A percentile compares a stretch with the other conserved stretches of the same genome.
Conservation (phyloP, 2,888 invertebrate species). For the Cremastinae sp. region DNA sequence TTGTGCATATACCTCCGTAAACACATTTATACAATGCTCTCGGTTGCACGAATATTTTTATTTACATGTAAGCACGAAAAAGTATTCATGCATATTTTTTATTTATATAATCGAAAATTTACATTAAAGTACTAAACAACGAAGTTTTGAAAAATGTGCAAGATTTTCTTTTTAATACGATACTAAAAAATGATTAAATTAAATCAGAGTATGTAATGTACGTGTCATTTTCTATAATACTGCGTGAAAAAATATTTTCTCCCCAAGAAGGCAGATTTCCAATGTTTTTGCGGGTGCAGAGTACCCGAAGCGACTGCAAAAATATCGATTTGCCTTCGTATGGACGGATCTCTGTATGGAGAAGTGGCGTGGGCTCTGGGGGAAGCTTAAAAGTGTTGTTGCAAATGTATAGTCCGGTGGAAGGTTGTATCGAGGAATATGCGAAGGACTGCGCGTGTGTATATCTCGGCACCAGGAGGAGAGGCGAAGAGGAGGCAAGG, state of each 20-base stretch:
- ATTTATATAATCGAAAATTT: neutral
- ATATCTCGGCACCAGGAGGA: too few relatives aligned
- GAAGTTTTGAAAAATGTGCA: too few relatives aligned
- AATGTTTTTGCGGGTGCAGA: neutral
- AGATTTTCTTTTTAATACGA: neutral
- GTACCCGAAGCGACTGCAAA: too few relatives aligned
- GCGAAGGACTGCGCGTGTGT: conserved; percentile 32
- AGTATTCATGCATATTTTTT: neutral
- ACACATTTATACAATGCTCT: neutral
- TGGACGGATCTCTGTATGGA: neutral
- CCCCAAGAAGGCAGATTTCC: too few relatives aligned
- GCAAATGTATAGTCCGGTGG: conserved; percentile 11
- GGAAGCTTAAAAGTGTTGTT: conserved; percentile 22
- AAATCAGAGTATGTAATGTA: too few relatives aligned
- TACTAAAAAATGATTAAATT: neutral
- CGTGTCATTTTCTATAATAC: too few relatives aligned
- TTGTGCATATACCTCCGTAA: conserved; percentile 2
- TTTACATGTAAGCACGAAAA: too few relatives aligned
- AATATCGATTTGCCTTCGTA: neutral
- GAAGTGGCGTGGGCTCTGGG: neutral
- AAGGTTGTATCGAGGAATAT: conserved; percentile 43
- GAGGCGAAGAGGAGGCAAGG: conserved; percentile 42
- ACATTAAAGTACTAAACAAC: neutral
- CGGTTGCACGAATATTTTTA: too few relatives aligned
- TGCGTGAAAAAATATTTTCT: too few relatives aligned